These are phyloP conservation scores for Lacanobia wlatinum DNA, from an alignment of 2,888 invertebrate species.

Conservation along the genomic window DNA sequence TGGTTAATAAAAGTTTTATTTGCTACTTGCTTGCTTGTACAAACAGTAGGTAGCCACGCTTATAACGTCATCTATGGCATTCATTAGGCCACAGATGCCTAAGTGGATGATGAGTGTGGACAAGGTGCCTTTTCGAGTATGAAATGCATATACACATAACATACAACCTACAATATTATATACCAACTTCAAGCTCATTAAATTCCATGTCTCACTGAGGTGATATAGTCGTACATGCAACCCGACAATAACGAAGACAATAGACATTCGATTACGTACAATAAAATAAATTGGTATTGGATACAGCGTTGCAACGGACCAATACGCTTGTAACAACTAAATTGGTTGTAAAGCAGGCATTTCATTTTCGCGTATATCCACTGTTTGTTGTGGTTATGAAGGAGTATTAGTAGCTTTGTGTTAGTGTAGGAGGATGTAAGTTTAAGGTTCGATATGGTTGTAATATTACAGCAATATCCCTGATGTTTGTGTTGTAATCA, in stretches of 20 bases:
- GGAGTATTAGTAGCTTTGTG: conserved; percentile 37
- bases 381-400: conserved; percentile 43
- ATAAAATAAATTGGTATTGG: conserved; percentile 68
- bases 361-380: conserved; percentile 61
- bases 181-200: conserved; percentile 44
- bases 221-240: conserved; percentile 62
- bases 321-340: conserved; percentile 63
- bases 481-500: neutral
- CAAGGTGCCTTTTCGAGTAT: neutral
- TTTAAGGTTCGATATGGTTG: neutral
- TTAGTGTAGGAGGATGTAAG: neutral
- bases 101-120: no score
- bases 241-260: conserved; percentile 65
- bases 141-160: neutral
- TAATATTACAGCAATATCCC: no score
- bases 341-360: conserved; percentile 64
- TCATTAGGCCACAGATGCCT: no score
- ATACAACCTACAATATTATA: neutral
- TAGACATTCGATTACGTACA: conserved; percentile 67
- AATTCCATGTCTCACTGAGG: conserved; percentile 45
- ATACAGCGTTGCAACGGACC: conserved; percentile 59
- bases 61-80: no score
- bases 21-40: no score
- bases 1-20: no score
- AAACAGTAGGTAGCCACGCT: no score